phyloP scores from a whole-genome alignment of 2,113 vertebrate species.

The Oenanthe oenanthe region DNA sequence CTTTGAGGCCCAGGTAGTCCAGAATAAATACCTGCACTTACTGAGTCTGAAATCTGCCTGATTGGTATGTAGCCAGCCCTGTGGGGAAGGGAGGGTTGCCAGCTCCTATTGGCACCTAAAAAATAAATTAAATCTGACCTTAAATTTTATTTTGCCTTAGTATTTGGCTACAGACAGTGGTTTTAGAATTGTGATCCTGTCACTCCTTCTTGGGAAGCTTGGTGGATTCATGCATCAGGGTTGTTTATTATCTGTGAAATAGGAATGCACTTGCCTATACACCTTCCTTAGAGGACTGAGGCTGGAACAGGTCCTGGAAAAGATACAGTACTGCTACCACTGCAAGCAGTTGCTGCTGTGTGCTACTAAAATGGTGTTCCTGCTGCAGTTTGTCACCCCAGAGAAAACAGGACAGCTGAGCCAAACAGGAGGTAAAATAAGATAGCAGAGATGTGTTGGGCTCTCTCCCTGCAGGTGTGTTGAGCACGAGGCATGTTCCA shows the following conservation, averaged over 20 bases:
- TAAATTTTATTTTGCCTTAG: background rate
- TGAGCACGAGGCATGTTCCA: background rate
- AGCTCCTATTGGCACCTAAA: background rate
- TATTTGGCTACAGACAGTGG: background rate
- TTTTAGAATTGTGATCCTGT: background rate
- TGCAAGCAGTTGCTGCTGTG: background rate
- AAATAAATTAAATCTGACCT: background rate
- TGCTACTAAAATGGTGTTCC: background rate
- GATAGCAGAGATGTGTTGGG: background rate
- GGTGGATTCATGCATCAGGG: background rate
- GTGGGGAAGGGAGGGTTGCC: background rate
- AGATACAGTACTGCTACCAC: background rate
- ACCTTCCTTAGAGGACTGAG: background rate
- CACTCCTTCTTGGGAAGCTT: background rate
- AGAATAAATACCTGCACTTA: background rate
- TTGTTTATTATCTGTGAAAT: background rate
- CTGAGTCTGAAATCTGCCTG: background rate
- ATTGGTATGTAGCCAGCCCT: background rate
- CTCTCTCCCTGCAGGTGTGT: background rate
- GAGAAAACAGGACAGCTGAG: background rate
- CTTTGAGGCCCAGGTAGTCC: background rate
- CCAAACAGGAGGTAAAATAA: background rate
- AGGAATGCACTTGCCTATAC: background rate
- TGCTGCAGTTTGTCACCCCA: background rate
- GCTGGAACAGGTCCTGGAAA: background rate